Percentiles rank a stretch among this genome's conserved stretches.
Evolutionary conservation across 2,888 invertebrate species (phyloP).

Genomic region (Philonicus albiceps): DNA sequence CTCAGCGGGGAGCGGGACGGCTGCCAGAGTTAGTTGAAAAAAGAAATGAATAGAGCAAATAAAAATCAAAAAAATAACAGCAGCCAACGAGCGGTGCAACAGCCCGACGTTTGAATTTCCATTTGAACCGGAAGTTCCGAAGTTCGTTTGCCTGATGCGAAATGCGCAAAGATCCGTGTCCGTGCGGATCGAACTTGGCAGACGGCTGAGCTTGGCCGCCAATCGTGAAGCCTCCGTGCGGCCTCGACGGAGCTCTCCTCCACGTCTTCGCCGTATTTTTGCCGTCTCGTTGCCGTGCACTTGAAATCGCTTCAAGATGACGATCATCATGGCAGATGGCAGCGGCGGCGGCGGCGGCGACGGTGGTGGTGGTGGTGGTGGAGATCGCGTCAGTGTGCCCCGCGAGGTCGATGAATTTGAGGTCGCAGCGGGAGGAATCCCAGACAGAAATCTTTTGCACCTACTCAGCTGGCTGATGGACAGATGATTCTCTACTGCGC

Average conservation of each 20-base stretch:
- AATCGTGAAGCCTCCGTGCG: background rate
- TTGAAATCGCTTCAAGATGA: background rate
- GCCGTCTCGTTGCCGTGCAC: background rate
- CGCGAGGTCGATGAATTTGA: background rate
- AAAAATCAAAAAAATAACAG: background rate
- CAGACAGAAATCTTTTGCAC: background rate
- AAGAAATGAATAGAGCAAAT: background rate
- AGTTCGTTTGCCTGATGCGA: constrained; percentile 23
- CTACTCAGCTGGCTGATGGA: background rate
- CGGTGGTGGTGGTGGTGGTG: too few species aligned
- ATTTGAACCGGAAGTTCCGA: constrained; percentile 36
- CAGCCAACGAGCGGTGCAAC: background rate
- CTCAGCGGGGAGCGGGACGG: background rate
- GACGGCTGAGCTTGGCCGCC: background rate
- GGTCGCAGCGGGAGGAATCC: background rate
- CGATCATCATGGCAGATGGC: background rate
- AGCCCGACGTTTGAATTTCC: background rate
- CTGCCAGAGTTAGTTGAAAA: background rate
- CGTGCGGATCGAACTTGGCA: constrained; percentile 16
- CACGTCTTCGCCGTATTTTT: background rate
- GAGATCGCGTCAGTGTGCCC: background rate
- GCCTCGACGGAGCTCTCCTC: background rate
- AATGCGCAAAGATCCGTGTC: constrained; percentile 26
- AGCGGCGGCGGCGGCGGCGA: background rate
- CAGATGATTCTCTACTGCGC: background rate